Evolutionary conservation across 64 coral and sea anemone species (phyloP).

Genomic region (Actinia equina): DNA sequence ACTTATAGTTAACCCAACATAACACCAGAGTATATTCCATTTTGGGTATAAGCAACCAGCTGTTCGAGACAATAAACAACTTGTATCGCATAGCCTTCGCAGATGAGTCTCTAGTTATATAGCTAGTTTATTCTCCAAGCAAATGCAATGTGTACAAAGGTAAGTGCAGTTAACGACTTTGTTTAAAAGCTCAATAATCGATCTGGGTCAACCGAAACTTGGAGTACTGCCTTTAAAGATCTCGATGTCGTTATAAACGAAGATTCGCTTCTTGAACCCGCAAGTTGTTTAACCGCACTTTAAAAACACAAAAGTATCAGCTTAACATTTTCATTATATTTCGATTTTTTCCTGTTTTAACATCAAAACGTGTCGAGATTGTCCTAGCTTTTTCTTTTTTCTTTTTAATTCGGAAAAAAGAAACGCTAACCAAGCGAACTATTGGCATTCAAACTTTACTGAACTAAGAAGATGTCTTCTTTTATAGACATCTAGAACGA

Average conservation of each 20-base stretch:
- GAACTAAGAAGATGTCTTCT: neutral
- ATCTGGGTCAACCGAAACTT: neutral
- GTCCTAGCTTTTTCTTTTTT: neutral
- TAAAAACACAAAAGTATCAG: neutral
- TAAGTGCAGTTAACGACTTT: neutral
- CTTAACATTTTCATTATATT: neutral
- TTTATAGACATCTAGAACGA: neutral
- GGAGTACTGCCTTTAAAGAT: neutral
- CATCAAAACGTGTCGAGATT: neutral
- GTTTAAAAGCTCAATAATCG: neutral
- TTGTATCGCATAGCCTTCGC: neutral
- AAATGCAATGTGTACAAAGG: neutral
- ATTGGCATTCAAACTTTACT: neutral
- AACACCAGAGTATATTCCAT: neutral
- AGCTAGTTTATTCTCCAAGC: too few species aligned
- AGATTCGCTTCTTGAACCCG: neutral
- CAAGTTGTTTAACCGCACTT: neutral
- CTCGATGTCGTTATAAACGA: neutral
- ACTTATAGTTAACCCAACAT: neutral
- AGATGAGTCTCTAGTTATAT: neutral
- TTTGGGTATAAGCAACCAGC: neutral
- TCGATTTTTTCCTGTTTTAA: neutral
- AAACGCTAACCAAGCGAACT: neutral
- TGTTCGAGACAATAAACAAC: slow-evolving; percentile 2
- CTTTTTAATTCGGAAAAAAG: neutral